Base-by-base conservation (phyloP, 2,888 invertebrate genomes). In the Stramonita haemastoma region DNA sequence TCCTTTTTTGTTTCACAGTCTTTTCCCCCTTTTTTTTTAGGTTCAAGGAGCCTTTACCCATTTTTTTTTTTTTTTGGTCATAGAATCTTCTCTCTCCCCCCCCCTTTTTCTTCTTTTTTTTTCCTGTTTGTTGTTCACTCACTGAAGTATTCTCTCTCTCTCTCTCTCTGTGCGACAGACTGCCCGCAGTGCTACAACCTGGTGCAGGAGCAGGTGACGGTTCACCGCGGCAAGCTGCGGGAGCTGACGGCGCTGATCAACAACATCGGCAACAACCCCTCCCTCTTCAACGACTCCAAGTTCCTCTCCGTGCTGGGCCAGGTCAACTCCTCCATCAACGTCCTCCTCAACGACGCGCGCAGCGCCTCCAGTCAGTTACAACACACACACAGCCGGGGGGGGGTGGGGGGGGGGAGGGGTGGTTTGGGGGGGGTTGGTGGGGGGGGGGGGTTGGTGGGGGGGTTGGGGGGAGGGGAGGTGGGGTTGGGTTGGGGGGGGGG, bases 131-230 rank as follows among this genome's bases (percentile, higher is more conserved):
- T n/a, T 60, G 11, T 60, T 60, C 66, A 60, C 19, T 60, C 19
- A 22, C 17, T 73, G 73, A 26, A 73, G 26, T n/a, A n/a, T 73
- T 73, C 2, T 26, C n/a, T n/a, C n/a, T n/a, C n/a, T n/a, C n/a
- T n/a, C n/a, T n/a, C n/a, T n/a, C n/a, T 73, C n/a, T 46, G 46
- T 46, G 46, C 29, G 32, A 66, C 92, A 94, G 95, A 95, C 87
- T 99, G 99, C 95, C 98, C 98, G 0, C 97, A 98, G 19, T 99
- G 99, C 96, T 99, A 99, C 96, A 98, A 98, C 95, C 97, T 99
- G 19, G 98, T 99, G 0, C 98, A 98, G 95, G 98, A 98, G 90
- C 98, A 98, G 0, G 98, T 98, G 15, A 97, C 97, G 94, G 96
- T 97, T 34, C 95, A 95, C 89, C 93, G 95, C 46, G 92, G 91